These are phyloP conservation scores for Drosophila siamana DNA, from an alignment of 2,888 invertebrate genomes.

Conservation along the genomic window DNA sequence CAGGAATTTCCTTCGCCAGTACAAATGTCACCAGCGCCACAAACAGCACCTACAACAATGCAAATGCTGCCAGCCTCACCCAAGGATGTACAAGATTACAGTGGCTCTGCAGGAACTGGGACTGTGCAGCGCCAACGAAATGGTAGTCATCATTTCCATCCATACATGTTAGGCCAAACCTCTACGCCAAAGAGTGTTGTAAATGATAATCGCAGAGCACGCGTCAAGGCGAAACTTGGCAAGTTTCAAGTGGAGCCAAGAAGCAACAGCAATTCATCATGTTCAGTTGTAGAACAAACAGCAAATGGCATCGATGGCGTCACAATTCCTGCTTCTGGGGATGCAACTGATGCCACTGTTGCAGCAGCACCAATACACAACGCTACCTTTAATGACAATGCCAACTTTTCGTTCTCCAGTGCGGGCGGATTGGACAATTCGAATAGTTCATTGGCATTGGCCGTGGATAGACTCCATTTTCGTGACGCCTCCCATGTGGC, in stretches of 20 bases:
- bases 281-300: conserved; percentile 72
- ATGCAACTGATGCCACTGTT: neutral
- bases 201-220: conserved; percentile 55
- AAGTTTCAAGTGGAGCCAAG: conserved; percentile 69
- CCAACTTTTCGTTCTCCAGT: conserved; percentile 83
- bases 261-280: conserved; percentile 83
- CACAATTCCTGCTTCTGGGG: neutral
- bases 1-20: conserved; percentile 51
- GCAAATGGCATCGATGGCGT: conserved; percentile 38
- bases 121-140: conserved; percentile 64
- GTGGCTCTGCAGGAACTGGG: conserved; percentile 10
- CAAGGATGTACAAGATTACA: conserved; percentile 31
- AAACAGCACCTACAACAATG: conserved; percentile 3
- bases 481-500: conserved; percentile 70
- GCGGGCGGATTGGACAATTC: conserved; percentile 83
- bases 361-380: conserved; percentile 60
- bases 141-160: conserved; percentile 83
- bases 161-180: conserved; percentile 81
- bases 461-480: conserved; percentile 82
- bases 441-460: conserved; percentile 82
- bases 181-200: conserved; percentile 82
- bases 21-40: conserved; percentile 33
- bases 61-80: conserved; percentile 29
- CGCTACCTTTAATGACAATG: conserved; percentile 82
- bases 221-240: conserved; percentile 74